Percentiles rank a stretch among this genome's conserved stretches.
phyloP scores from a whole-genome alignment of 2,888 invertebrate species.

The Branchellion lobata region DNA sequence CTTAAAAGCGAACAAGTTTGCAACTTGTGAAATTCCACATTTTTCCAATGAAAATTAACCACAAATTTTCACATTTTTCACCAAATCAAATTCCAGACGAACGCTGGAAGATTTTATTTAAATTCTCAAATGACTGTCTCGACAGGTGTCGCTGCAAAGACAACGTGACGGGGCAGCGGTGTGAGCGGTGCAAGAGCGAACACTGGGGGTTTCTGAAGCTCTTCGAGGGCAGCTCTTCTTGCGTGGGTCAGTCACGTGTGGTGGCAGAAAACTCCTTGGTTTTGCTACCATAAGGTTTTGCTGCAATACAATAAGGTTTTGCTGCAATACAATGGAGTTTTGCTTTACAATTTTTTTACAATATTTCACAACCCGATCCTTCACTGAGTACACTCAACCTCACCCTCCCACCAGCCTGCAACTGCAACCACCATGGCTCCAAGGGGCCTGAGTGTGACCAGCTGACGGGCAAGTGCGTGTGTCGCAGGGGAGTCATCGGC shows the following conservation, averaged over 20 bases:
- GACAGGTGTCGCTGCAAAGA: conserved; percentile 36
- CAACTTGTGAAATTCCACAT: too few species aligned
- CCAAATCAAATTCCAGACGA: too few species aligned
- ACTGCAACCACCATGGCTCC: conserved; percentile 40
- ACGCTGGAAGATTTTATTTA: too few species aligned
- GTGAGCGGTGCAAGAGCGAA: conserved; percentile 28
- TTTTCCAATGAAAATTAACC: too few species aligned
- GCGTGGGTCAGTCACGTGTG: conserved; percentile 8
- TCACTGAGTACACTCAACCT: too few species aligned
- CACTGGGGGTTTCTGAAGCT: conserved; percentile 35
- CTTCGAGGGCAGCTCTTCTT: background rate
- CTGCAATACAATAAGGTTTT: too few species aligned
- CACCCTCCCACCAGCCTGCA: conserved; percentile 35
- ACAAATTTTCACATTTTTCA: too few species aligned
- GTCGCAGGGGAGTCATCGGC: conserved; percentile 19
- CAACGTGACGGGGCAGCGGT: conserved; percentile 36
- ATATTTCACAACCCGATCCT: too few species aligned
- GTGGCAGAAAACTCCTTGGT: background rate
- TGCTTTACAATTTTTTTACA: too few species aligned
- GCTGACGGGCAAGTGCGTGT: conserved; percentile 40
- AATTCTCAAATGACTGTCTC: too few species aligned
- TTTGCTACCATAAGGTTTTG: background rate
- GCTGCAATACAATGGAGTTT: too few species aligned
- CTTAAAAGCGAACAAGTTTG: too few species aligned
- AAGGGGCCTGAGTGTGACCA: conserved; percentile 40